Evolutionary conservation across 2,113 vertebrate species (phyloP).

Genomic region (Callithrix jacchus): DNA sequence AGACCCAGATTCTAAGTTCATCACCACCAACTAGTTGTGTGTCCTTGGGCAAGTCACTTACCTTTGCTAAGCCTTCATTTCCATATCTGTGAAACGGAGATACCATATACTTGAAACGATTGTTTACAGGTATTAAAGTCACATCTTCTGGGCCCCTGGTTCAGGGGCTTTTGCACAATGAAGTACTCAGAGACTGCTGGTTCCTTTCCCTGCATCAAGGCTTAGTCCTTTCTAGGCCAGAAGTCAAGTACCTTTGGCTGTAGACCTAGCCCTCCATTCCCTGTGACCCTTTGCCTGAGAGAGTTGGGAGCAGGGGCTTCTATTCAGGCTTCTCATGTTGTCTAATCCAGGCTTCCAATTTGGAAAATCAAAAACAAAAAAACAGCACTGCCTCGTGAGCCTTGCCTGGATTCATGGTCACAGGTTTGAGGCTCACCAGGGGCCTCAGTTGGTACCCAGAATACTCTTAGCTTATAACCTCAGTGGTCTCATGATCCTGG

Average conservation of each 20-base stretch:
- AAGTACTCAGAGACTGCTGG: background rate
- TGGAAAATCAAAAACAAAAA: background rate
- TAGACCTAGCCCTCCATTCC: background rate
- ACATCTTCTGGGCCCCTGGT: background rate
- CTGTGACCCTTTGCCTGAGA: constrained; percentile 26
- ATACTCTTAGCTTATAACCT: background rate
- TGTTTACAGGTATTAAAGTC: background rate
- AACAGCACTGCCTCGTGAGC: background rate
- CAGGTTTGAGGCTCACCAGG: background rate
- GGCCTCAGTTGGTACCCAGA: background rate
- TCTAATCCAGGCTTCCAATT: background rate
- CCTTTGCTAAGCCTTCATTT: constrained; percentile 55
- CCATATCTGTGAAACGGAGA: constrained; percentile 7
- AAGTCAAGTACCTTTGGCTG: background rate
- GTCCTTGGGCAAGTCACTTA: constrained; percentile 75
- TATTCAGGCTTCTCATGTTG: constrained; percentile 22
- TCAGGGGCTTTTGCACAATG: constrained; percentile 26
- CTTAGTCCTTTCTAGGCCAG: constrained; percentile 28
- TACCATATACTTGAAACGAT: background rate
- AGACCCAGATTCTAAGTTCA: constrained; percentile 62
- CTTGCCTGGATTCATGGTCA: background rate
- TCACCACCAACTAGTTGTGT: constrained; percentile 75
- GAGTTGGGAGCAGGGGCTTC: constrained; percentile 11
- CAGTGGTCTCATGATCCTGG: background rate
- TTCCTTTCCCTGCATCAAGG: background rate